A percentile compares a stretch with the other conserved stretches of the same genome.
These are phyloP conservation scores for Poeciliopsis prolifica DNA, from an alignment of 2,113 vertebrate genomes.

Conservation along the genomic window DNA sequence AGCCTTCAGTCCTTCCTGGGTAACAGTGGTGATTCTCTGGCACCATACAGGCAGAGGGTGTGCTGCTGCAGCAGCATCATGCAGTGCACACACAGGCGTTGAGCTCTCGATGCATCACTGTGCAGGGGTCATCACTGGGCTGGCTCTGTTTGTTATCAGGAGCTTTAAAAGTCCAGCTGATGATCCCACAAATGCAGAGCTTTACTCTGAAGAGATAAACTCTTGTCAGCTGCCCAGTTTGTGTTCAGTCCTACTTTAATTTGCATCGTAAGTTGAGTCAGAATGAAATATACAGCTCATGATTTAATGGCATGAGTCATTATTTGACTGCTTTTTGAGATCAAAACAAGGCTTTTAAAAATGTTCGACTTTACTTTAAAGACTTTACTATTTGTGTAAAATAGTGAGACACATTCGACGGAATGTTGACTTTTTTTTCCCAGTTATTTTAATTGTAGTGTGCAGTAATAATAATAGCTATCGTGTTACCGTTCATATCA, in stretches of 20 bases:
- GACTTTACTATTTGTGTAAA: background rate
- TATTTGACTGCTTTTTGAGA: background rate
- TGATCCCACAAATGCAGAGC: background rate
- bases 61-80: background rate
- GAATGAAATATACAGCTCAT: no score
- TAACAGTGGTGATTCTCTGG: background rate
- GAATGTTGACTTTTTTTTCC: background rate
- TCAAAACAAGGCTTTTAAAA: background rate
- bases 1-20: background rate
- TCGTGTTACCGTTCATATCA: background rate
- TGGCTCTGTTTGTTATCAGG: background rate
- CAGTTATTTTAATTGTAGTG: background rate
- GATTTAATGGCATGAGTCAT: background rate
- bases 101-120: background rate
- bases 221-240: background rate
- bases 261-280: no score
- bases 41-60: background rate
- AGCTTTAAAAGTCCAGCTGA: background rate
- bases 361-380: background rate
- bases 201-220: background rate
- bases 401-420: background rate
- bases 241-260: background rate
- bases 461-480: background rate
- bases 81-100: background rate
- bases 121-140: background rate